phyloP scores from a whole-genome alignment of 2,797 vertebrate genomes.

The Acipenser transmontanus region DNA sequence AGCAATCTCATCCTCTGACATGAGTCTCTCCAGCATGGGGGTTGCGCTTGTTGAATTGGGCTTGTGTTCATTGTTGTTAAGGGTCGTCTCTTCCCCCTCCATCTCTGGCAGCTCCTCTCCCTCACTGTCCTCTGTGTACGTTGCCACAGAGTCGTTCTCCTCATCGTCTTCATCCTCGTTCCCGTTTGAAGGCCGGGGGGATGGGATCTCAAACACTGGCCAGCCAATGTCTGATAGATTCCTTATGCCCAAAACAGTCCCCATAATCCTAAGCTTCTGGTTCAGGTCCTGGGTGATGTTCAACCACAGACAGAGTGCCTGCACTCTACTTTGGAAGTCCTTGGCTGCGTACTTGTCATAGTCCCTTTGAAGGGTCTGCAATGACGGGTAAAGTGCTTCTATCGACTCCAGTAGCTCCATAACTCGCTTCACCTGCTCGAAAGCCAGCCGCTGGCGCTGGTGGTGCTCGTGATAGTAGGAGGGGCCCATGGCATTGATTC shows the following conservation, averaged over 20 bases:
- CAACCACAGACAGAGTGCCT: conserved; percentile 97
- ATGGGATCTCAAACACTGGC: conserved; percentile 97
- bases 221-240: conserved; percentile 91
- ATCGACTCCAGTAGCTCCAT: conserved; percentile 94
- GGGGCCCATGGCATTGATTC: conserved; percentile 54
- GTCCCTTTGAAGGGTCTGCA: conserved; percentile 93
- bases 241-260: conserved; percentile 89
- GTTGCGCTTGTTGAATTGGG: conserved; percentile 53
- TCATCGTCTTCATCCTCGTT: conserved; percentile 62
- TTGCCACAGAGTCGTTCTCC: conserved; percentile 70
- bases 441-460: conserved; percentile 83
- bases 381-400: conserved; percentile 92
- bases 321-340: conserved; percentile 97
- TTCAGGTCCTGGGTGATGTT: conserved; percentile 98
- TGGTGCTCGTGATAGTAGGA: conserved; percentile 79
- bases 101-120: conserved; percentile 50
- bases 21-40: conserved; percentile 63
- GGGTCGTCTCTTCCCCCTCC: conserved; percentile 34
- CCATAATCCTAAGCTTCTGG: conserved; percentile 96
- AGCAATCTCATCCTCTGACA: conserved; percentile 77
- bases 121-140: conserved; percentile 75
- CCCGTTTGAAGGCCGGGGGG: conserved; percentile 79
- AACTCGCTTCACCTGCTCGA: conserved; percentile 92
- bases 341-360: conserved; percentile 91
- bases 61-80: conserved; percentile 18